Percentiles rank a stretch among this genome's conserved stretches.
phyloP scores from a whole-genome alignment of 2,888 invertebrate genomes.

The Conomelus anceps region DNA sequence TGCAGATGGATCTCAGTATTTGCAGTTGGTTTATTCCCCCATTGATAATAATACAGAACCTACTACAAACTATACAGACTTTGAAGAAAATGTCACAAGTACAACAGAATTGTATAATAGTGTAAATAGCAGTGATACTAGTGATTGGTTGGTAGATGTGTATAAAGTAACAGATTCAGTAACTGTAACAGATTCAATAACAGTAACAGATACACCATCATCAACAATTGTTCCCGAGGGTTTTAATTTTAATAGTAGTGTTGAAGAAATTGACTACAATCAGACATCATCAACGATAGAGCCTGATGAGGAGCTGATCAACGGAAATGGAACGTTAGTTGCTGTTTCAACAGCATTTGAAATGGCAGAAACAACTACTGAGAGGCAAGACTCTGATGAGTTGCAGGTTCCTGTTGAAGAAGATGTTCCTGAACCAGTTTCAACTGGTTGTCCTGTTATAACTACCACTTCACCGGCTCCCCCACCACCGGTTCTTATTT shows the following conservation, averaged over 20 bases:
- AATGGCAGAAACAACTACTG: slow-evolving; percentile 4
- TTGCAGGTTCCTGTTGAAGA: background rate
- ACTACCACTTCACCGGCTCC: slow-evolving; percentile 54
- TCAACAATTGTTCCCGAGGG: background rate
- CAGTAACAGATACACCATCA: background rate
- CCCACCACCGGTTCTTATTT: slow-evolving; percentile 43
- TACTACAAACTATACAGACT: background rate
- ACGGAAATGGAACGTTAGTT: background rate
- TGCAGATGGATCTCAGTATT: background rate
- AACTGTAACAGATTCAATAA: background rate
- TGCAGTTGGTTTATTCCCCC: background rate
- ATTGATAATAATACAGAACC: background rate
- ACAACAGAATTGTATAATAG: background rate
- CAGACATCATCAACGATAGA: background rate
- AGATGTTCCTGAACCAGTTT: background rate
- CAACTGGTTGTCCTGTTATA: slow-evolving; percentile 26
- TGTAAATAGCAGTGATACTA: background rate
- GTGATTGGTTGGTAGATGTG: background rate
- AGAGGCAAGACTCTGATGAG: background rate
- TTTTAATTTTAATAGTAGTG: background rate
- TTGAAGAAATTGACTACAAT: background rate
- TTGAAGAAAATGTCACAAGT: background rate
- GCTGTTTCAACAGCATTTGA: background rate
- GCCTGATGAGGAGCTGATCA: background rate
- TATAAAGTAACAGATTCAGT: background rate